Evolutionary conservation across 2,797 vertebrate species (phyloP).

Genomic region (Periophthalmus magnuspinnatus): DNA sequence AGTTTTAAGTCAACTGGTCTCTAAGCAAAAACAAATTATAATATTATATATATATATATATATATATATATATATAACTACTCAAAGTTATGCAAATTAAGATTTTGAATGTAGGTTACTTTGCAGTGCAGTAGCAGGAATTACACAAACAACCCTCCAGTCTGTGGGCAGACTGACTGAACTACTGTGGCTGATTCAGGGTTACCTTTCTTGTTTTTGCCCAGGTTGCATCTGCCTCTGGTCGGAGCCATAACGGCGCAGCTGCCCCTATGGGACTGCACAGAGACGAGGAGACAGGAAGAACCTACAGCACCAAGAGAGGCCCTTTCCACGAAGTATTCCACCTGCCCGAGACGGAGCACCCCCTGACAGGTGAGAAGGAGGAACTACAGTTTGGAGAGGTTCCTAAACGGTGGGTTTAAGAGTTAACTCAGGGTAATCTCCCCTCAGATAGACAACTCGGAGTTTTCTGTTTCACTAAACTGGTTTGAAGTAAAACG

Average conservation of each 20-base stretch:
- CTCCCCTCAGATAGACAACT: too few relatives aligned
- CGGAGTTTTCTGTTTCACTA: too few relatives aligned
- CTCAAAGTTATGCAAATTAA: too few relatives aligned
- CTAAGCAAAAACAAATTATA: too few relatives aligned
- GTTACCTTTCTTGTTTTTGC: too few relatives aligned
- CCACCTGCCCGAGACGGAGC: slow-evolving; percentile 88
- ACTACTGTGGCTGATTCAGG: not conserved
- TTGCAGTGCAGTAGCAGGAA: not conserved
- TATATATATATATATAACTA: too few relatives aligned
- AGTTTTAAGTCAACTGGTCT: too few relatives aligned
- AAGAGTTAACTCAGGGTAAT: too few relatives aligned
- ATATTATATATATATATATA: too few relatives aligned
- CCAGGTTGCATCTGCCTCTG: slow-evolving; percentile 73
- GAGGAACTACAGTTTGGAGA: slow-evolving; percentile 1
- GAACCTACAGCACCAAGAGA: slow-evolving; percentile 87
- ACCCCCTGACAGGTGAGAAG: slow-evolving; percentile 85
- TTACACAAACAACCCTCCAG: not conserved
- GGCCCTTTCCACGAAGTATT: slow-evolving; percentile 95
- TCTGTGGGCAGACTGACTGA: not conserved
- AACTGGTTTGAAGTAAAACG: too few relatives aligned
- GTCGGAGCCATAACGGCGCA: slow-evolving; percentile 72
- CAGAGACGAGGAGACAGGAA: slow-evolving; percentile 86
- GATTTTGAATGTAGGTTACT: too few relatives aligned
- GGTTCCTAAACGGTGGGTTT: not conserved
- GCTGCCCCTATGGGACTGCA: slow-evolving; percentile 71